A percentile compares a stretch with the other conserved stretches of the same genome.
These are phyloP conservation scores for Buphagus erythrorhynchus DNA, from an alignment of 2,797 vertebrate genomes.

Conservation along the genomic window DNA sequence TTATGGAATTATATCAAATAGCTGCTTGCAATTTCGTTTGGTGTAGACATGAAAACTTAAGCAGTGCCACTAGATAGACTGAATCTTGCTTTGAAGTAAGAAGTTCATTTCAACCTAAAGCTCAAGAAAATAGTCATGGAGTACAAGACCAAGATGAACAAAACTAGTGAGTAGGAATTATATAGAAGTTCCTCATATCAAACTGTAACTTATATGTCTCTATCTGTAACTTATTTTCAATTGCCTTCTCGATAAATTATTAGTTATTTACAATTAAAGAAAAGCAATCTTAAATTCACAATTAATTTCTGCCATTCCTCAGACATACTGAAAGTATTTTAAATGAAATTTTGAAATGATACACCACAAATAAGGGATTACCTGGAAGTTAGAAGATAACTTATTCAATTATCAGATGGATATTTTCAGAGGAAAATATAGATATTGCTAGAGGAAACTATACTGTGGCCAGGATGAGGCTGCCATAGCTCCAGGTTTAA, in stretches of 20 bases:
- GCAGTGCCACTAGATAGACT: background rate
- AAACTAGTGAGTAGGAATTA: background rate
- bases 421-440: background rate
- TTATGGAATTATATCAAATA: background rate
- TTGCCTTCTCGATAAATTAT: background rate
- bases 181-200: background rate
- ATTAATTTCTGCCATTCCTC: background rate
- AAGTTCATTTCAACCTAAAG: background rate
- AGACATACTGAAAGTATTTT: background rate
- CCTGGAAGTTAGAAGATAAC: background rate
- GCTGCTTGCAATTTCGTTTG: background rate
- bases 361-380: background rate
- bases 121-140: background rate
- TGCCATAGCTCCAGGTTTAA: background rate
- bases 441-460: background rate
- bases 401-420: background rate
- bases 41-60: background rate
- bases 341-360: background rate
- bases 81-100: background rate
- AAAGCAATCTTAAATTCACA: background rate
- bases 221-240: background rate
- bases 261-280: background rate
- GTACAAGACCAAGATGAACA: background rate
- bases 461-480: background rate
- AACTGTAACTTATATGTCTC: background rate